Evolutionary conservation across 2,797 vertebrate species (phyloP).

Genomic region (Mormyrops boulengeri): DNA sequence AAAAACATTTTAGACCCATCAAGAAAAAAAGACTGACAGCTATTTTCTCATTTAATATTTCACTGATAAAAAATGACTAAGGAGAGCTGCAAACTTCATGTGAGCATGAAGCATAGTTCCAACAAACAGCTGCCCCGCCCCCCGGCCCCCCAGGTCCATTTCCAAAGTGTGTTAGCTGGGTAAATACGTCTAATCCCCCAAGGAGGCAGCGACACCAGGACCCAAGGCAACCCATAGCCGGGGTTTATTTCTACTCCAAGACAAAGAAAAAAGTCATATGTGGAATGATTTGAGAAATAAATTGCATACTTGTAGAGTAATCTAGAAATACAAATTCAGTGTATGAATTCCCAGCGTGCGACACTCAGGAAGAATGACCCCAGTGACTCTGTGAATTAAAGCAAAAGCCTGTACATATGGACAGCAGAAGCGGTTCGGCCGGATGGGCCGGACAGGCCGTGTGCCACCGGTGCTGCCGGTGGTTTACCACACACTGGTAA

Average conservation of each 20-base stretch:
- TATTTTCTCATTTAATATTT: neutral
- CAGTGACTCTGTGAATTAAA: neutral
- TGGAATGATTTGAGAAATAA: neutral
- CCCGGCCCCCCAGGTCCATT: neutral
- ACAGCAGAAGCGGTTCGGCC: conserved; percentile 63
- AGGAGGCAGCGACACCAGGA: neutral
- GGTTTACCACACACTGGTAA: conserved; percentile 64
- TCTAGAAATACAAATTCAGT: neutral
- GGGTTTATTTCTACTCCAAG: neutral
- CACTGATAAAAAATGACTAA: neutral
- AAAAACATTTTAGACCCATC: neutral
- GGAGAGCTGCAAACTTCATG: neutral
- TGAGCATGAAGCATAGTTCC: neutral
- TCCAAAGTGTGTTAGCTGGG: neutral
- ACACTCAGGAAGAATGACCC: neutral
- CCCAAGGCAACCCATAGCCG: neutral
- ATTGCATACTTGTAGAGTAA: neutral
- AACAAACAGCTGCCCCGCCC: neutral
- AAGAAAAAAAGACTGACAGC: neutral
- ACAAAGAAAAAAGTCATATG: neutral
- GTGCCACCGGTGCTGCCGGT: conserved; percentile 48
- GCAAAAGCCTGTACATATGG: conserved; percentile 55
- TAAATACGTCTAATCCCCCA: neutral
- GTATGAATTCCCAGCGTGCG: neutral
- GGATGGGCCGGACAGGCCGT: conserved; percentile 62